Percentiles rank a stretch among this genome's conserved stretches.
Conservation (phyloP, 2,797 vertebrate species). For the Enoplosus armatus region DNA sequence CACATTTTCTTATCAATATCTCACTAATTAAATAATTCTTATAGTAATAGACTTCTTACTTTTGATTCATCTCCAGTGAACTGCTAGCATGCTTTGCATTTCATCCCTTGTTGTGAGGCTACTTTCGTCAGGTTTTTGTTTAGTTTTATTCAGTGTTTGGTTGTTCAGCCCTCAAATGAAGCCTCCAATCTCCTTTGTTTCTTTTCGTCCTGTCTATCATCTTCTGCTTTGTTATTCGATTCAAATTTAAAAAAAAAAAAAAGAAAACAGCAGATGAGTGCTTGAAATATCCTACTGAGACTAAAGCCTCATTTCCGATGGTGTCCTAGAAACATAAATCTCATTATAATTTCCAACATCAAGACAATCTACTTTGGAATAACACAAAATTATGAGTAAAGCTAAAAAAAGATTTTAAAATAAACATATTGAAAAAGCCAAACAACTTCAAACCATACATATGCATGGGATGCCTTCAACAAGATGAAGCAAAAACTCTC, state of each 20-base stretch:
- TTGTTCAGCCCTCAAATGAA: conserved; percentile 58
- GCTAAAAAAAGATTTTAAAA: conserved; percentile 85
- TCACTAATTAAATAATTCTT: neutral
- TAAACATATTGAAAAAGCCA: conserved; percentile 84
- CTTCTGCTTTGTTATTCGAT: conserved; percentile 80
- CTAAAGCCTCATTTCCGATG: conserved; percentile 84
- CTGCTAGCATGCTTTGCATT: neutral
- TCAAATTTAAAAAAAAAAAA: conserved; percentile 58
- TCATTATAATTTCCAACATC: conserved; percentile 88
- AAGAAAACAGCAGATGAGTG: conserved; percentile 71
- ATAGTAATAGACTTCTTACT: neutral
- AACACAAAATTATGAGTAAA: conserved; percentile 85
- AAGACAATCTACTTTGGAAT: conserved; percentile 85
- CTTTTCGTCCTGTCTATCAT: conserved; percentile 79
- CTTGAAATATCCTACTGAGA: conserved; percentile 85
- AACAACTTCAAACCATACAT: conserved; percentile 84
- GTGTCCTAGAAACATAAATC: conserved; percentile 90
- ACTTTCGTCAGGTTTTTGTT: conserved; percentile 37
- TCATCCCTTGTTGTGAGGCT: conserved; percentile 10
- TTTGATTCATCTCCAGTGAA: conserved; percentile 22
- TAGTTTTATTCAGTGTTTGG: conserved; percentile 50
- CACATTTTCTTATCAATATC: conserved; percentile 5
- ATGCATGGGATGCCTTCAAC: conserved; percentile 79
- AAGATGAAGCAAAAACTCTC: conserved; percentile 61
- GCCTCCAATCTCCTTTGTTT: conserved; percentile 73